Conservation (phyloP, 2,113 vertebrate genomes). For the Pica pica region DNA sequence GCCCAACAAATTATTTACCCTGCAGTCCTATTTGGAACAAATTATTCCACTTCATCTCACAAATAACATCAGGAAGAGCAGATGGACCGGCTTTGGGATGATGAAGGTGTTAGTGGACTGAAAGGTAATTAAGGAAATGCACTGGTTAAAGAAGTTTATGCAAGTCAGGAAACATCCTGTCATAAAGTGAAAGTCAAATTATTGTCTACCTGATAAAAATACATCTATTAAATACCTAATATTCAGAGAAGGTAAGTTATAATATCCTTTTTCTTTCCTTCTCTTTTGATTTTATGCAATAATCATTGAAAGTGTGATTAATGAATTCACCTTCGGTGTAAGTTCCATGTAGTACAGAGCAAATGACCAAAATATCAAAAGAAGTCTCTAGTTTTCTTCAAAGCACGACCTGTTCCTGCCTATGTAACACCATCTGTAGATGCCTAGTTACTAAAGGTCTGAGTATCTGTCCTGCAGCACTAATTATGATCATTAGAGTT, state of each 20-base stretch:
- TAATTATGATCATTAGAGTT: not conserved
- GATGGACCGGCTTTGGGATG: not conserved
- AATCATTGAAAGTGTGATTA: not conserved
- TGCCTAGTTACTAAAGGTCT: not conserved
- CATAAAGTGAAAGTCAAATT: constrained; percentile 27
- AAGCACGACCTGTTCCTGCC: not conserved
- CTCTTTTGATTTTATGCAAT: constrained; percentile 23
- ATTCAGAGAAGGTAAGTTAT: constrained; percentile 1
- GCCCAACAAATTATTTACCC: not conserved
- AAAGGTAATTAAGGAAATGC: constrained; percentile 19
- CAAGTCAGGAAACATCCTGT: constrained; percentile 11
- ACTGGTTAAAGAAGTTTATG: not conserved
- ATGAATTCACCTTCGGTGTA: constrained; percentile 16
- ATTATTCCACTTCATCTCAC: constrained; percentile 14
- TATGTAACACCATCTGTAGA: not conserved
- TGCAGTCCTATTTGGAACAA: not conserved
- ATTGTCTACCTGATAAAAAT: not conserved
- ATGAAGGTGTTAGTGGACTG: not conserved
- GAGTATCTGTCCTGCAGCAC: not conserved
- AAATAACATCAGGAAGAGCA: not conserved
- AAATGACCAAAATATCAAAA: not conserved
- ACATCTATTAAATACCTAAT: not conserved
- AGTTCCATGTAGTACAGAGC: not conserved
- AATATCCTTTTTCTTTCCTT: not conserved
- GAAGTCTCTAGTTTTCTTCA: not conserved